phyloP scores from a whole-genome alignment of 2,797 vertebrate species.

The Mormyrus proboscirostris region DNA sequence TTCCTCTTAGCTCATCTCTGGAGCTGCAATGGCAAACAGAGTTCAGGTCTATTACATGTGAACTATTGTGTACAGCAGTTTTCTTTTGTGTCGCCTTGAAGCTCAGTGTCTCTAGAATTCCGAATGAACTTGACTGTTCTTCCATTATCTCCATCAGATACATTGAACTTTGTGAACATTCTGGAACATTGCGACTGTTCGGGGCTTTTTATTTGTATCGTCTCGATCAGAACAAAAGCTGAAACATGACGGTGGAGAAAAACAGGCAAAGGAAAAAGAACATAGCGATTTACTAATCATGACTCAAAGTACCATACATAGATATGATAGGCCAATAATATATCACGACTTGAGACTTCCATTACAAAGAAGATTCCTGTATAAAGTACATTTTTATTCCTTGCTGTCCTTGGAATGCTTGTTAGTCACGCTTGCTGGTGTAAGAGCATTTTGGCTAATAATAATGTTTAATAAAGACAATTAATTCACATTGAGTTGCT shows the following conservation, averaged over 20 bases:
- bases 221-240: not conserved
- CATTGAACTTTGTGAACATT: not conserved
- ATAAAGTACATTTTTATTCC: not conserved
- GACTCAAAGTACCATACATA: not conserved
- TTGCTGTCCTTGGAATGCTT: conserved; percentile 23
- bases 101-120: not conserved
- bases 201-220: not conserved
- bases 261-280: not conserved
- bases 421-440: conserved; percentile 30
- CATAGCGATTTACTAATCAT: not conserved
- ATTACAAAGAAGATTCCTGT: conserved; percentile 1
- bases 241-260: not conserved
- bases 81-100: not conserved
- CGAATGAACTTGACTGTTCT: not conserved
- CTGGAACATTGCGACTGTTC: not conserved
- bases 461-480: conserved; percentile 9
- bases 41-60: not conserved
- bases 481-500: conserved; percentile 19
- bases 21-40: not conserved
- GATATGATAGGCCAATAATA: not conserved
- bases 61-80: not conserved
- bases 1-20: not conserved
- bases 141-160: not conserved
- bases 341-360: not conserved
- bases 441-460: not conserved